phyloP scores from a whole-genome alignment of 2,888 invertebrate genomes.

The Apotomis betuletana region DNA sequence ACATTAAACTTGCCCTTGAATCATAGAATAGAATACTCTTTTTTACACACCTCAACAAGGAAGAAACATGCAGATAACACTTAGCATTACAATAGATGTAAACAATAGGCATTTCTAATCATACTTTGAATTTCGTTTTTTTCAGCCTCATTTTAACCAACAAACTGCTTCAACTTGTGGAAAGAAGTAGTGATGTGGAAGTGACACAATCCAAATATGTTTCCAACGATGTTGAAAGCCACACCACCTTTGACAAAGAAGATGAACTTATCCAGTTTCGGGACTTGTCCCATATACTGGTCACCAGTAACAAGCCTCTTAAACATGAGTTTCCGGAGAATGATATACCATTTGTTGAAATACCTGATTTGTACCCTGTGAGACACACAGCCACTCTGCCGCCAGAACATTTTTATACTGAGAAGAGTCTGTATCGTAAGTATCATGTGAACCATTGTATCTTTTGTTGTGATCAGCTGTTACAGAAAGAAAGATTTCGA shows the following conservation, averaged over 20 bases:
- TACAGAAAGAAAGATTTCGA: too few species aligned
- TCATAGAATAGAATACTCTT: too few species aligned
- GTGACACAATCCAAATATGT: slow-evolving; percentile 82
- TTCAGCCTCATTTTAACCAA: slow-evolving; percentile 86
- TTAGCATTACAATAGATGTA: too few species aligned
- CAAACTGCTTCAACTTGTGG: slow-evolving; percentile 87
- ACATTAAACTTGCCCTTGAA: too few species aligned
- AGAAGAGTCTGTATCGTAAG: slow-evolving; percentile 88
- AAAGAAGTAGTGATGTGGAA: slow-evolving; percentile 83
- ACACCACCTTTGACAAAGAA: slow-evolving; percentile 84
- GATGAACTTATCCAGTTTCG: slow-evolving; percentile 86
- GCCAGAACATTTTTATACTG: slow-evolving; percentile 85
- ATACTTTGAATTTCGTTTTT: slow-evolving; percentile 21
- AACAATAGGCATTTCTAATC: not conserved
- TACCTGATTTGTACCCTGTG: slow-evolving; percentile 91
- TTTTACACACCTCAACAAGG: too few species aligned
- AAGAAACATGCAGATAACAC: too few species aligned
- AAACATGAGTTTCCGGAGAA: slow-evolving; percentile 76
- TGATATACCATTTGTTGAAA: slow-evolving; percentile 75
- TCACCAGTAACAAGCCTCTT: slow-evolving; percentile 86
- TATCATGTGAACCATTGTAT: slow-evolving; percentile 47
- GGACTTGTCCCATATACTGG: slow-evolving; percentile 85
- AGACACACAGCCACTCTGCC: slow-evolving; percentile 87
- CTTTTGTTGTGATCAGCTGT: too few species aligned
- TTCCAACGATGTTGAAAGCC: slow-evolving; percentile 83